phyloP scores from a whole-genome alignment of 1,140 invertebrate species.

The Drosophila eugracilis region DNA sequence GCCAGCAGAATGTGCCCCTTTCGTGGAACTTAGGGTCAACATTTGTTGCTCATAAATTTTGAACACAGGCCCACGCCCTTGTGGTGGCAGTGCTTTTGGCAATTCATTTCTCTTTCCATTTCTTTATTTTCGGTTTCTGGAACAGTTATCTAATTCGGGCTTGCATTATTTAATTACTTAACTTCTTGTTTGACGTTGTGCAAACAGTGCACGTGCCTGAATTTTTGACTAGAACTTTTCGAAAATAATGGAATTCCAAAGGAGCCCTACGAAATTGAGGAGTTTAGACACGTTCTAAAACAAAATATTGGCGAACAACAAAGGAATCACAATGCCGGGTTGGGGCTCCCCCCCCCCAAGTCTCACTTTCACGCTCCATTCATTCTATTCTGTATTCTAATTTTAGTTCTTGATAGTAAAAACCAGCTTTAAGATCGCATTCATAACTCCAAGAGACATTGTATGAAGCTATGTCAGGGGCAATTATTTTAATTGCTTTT shows the following conservation, averaged over 20 bases:
- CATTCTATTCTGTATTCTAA: no score
- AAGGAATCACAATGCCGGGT: slow-evolving; percentile 5
- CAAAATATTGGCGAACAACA: slow-evolving; percentile 9
- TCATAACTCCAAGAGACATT: not conserved
- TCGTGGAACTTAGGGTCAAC: slow-evolving; percentile 13
- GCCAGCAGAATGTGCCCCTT: slow-evolving; percentile 1
- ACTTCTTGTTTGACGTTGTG: slow-evolving; percentile 18
- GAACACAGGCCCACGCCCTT: not conserved
- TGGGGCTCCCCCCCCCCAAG: not conserved
- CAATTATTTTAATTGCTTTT: no score
- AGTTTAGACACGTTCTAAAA: slow-evolving; percentile 24
- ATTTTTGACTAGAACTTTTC: slow-evolving; percentile 30
- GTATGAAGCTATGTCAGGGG: no score
- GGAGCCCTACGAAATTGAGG: not conserved
- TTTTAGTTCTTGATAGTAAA: not conserved
- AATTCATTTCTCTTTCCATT: not conserved
- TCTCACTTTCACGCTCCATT: not conserved
- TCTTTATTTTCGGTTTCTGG: not conserved
- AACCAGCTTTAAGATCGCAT: no score
- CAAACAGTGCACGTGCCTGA: slow-evolving; percentile 22
- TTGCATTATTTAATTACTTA: slow-evolving; percentile 41
- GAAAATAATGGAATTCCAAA: slow-evolving; percentile 35
- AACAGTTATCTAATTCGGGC: slow-evolving; percentile 19
- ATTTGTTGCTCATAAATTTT: slow-evolving; percentile 13
- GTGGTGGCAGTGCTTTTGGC: slow-evolving; percentile 1